Evolutionary conservation across 2,797 vertebrate species (phyloP), one percentile per base, ranked within the genome.

Genomic region (Danio albolineatus): DNA sequence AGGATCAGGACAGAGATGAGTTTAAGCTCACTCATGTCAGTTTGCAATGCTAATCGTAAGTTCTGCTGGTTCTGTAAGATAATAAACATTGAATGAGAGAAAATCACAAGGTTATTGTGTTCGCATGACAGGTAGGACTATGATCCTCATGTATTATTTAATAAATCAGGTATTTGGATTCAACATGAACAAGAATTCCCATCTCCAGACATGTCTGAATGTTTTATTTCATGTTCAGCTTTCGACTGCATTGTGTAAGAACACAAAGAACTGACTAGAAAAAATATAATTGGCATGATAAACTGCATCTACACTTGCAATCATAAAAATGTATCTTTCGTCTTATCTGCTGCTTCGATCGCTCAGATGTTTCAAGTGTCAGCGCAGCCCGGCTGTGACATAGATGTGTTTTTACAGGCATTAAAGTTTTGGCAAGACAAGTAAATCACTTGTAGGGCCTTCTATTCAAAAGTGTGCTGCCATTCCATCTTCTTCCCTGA

Each of bases 401-500:
- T 7, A 14, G 46, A 70, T 51, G 64, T 57, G 36, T 70, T 62
- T 7, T 56, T 64, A 13, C 49, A 56, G 54, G 16, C 56, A 19
- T 51, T 44, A 59, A 4, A 51, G 19, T 67, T 73, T 62, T 28
- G 9, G 21, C 71, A 38, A 51, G 76, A 82, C 74, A 76, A 3
- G 38, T 36, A 80, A 77, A 79, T 79, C 64, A 72, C 64, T 76
- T 17, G 7, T 39, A 74, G 44, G 28, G 61, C 14, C 48, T 77
- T 44, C 67, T 49, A 56, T 83, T 82, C 67, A 77, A 36, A 51
- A 77, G 49, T 65, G 74, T 54, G 46, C 49, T 64, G 69, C 59
- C 13, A 61, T 73, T 39, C 53, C 81, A 80, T 67, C 69, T 71
- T 73, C 67, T 78, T 64, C 67, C 39, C 46, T 44, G 43, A 82